Conservation (phyloP, 2,888 invertebrate genomes). For the Thysanoteuthis rhombus region DNA sequence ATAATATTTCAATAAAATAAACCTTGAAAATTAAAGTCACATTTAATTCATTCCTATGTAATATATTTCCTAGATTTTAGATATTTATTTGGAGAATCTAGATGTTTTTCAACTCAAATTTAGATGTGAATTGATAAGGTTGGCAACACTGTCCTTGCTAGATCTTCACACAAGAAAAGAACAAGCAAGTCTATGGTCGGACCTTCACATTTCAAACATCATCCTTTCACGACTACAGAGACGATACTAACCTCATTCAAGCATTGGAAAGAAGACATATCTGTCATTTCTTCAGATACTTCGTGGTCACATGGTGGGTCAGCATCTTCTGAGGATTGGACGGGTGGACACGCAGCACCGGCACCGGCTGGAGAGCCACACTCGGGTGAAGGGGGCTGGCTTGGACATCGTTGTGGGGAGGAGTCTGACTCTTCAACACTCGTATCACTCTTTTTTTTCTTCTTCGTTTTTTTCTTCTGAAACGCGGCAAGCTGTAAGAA, state of each 20-base stretch:
- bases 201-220: no score
- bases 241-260: neutral
- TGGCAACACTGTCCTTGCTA: no score
- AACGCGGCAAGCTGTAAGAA: constrained; percentile 57
- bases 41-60: no score
- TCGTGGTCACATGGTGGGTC: neutral
- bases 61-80: no score
- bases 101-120: no score
- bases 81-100: no score
- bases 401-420: constrained; percentile 16
- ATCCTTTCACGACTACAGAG: no score
- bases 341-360: neutral
- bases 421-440: constrained; percentile 29
- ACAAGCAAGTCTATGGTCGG: no score
- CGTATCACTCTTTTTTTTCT: constrained; percentile 39
- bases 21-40: no score
- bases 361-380: neutral
- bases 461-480: constrained; percentile 55
- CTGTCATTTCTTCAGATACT: neutral
- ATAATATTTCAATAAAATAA: no score
- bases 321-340: neutral
- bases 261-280: neutral
- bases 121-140: no score
- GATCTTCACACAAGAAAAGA: no score
- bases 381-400: neutral